phyloP scores from a whole-genome alignment of 2,888 invertebrate genomes.

The Trissolcus brochymenae region DNA sequence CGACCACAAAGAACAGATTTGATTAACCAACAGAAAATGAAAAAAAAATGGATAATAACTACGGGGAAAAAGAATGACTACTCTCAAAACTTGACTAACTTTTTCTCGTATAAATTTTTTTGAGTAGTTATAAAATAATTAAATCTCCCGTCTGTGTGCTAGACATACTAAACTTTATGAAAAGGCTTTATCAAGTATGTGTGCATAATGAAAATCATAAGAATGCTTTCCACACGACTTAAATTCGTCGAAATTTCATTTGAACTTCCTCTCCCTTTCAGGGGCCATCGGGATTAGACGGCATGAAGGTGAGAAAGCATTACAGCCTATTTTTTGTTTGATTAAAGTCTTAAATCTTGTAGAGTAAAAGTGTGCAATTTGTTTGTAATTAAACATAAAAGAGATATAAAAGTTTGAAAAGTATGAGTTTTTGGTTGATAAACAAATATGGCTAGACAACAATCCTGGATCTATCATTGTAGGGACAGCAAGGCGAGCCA shows the following conservation, averaged over 20 bases:
- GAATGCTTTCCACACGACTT: conserved; percentile 42
- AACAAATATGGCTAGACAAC: conserved; percentile 29
- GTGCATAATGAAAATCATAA: conserved; percentile 54
- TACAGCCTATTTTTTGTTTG: conserved; percentile 31
- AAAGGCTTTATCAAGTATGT: conserved; percentile 52
- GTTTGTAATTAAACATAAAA: no score
- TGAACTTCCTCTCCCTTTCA: conserved; percentile 81
- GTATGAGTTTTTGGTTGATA: no score
- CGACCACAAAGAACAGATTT: conserved; percentile 64
- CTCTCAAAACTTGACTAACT: conserved; percentile 2
- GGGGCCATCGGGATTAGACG: conserved; percentile 96
- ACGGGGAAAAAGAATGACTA: not conserved
- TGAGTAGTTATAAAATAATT: conserved; percentile 3
- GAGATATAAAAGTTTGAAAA: no score
- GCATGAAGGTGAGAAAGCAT: conserved; percentile 90
- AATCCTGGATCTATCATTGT: conserved; percentile 62
- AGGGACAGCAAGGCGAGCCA: conserved; percentile 95
- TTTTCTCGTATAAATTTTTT: no score
- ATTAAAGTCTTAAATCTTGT: not conserved
- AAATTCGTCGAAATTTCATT: conserved; percentile 72
- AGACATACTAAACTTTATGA: conserved; percentile 25
- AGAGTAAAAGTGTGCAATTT: not conserved
- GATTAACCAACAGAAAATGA: conserved; percentile 20
- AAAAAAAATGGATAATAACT: not conserved
- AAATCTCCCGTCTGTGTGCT: conserved; percentile 26